Percentiles rank a stretch among this genome's conserved stretches.
These are phyloP conservation scores for Hiodon alosoides DNA, from an alignment of 2,113 vertebrate species.

Conservation along the genomic window DNA sequence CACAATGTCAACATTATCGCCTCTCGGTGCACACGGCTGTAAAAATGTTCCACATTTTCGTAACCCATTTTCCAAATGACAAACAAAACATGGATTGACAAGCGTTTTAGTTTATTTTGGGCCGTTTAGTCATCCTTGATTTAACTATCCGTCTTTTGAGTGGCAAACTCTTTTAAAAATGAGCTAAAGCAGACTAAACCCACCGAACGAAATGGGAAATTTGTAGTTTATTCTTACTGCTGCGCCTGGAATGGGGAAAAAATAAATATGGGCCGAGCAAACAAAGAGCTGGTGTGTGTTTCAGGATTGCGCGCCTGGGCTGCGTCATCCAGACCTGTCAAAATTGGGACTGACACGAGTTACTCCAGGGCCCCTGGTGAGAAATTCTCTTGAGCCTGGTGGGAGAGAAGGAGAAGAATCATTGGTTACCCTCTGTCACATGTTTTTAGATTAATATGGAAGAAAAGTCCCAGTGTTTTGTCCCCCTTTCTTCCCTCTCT, in stretches of 20 bases:
- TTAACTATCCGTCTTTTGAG: constrained; percentile 72
- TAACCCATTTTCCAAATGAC: constrained; percentile 17
- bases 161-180: constrained; percentile 81
- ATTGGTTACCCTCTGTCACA: constrained; percentile 58
- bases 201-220: constrained; percentile 78
- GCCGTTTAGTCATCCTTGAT: constrained; percentile 53
- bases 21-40: not conserved
- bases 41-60: constrained; percentile 15
- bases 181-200: constrained; percentile 76
- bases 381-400: constrained; percentile 46
- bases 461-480: constrained; percentile 45
- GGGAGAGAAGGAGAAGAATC: constrained; percentile 57
- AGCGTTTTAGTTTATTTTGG: constrained; percentile 46
- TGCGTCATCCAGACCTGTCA: constrained; percentile 70
- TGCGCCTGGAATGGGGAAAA: constrained; percentile 50
- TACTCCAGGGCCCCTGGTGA: constrained; percentile 77
- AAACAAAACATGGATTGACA: constrained; percentile 46
- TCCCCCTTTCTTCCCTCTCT: not conserved
- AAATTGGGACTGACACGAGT: constrained; percentile 84
- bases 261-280: constrained; percentile 62
- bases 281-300: constrained; percentile 94
- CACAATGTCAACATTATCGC: not conserved
- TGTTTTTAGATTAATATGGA: constrained; percentile 56
- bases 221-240: constrained; percentile 64
- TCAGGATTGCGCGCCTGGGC: constrained; percentile 77